Evolutionary conservation across 1,140 invertebrate species (phyloP), one percentile per base, ranked within the genome.

Genomic region (Chrysomallon squamiferum): DNA sequence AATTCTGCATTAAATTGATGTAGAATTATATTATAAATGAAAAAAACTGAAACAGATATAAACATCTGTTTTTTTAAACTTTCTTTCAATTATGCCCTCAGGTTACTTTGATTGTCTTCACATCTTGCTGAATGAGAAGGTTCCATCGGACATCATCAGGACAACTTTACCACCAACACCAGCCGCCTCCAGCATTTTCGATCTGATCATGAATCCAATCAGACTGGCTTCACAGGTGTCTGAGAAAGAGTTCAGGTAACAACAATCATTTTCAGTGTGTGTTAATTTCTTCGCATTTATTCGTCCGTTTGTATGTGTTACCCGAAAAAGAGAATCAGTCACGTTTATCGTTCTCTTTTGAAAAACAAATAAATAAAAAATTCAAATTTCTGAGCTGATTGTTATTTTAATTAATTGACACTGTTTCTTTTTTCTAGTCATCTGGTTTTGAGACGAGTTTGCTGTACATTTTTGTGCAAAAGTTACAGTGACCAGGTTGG

Each of bases 171-270:
- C 93, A n/a, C 92, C 92, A 0, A 93, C 90, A 47, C 90, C 91
- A 13, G 85, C 93, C 7, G 88, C 92, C 32, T 90, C 89, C 61
- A 91, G 91, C 68, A 84, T 95, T 11, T 86, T 94, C 59, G 90
- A 92, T 66, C 88, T 96, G 65, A 89, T 95, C 49, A 87, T 91
- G 68, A 88, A 90, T 69, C 93, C 94, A 0, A 80, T 96, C 15
- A 71, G 71, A 35, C 72, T 80, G 73, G 74, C 80, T 32, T 70
- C 73, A n/a, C 45, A 66, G 6, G 52, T 56, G n/a, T 57, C 71
- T 45, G 66, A 81, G 59, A 72, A 71, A 56, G 11, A 54, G n/a
- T 78, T 82, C 45, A 75, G 78, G 82, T 84, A 65, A 58, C 54
- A 62, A 15, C 32, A n/a, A n/a, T n/a, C n/a, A 57, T 69, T n/a